phyloP scores from a whole-genome alignment of 2,888 invertebrate genomes.

The Anticlea derivata region DNA sequence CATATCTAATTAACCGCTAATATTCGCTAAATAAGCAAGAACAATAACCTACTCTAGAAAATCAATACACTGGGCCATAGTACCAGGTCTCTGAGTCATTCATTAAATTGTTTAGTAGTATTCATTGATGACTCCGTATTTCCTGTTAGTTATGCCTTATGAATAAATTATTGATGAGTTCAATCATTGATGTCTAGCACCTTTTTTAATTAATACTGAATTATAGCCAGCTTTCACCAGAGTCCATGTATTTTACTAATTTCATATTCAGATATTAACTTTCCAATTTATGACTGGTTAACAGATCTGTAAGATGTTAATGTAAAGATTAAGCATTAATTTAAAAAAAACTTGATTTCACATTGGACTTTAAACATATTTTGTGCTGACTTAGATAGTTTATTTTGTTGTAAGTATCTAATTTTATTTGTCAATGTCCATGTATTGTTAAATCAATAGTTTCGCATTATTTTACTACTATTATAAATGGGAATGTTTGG shows the following conservation, averaged over 20 bases:
- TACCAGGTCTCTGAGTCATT: conserved; percentile 8
- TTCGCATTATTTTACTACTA: too few relatives aligned
- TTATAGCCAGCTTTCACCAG: conserved; percentile 5
- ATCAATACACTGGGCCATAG: conserved; percentile 14
- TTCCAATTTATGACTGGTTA: conserved; percentile 12
- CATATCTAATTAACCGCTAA: conserved; percentile 53
- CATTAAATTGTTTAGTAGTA: conserved; percentile 11
- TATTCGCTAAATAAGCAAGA: conserved; percentile 47
- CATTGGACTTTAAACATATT: too few relatives aligned
- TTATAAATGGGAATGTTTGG: too few relatives aligned
- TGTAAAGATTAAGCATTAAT: background rate
- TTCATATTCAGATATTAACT: conserved; percentile 10
- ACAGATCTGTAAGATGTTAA: background rate
- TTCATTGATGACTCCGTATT: conserved; percentile 15
- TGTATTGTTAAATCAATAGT: too few relatives aligned
- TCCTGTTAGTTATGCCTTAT: conserved; percentile 10
- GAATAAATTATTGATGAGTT: conserved; percentile 8
- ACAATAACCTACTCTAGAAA: conserved; percentile 39
- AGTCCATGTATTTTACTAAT: background rate
- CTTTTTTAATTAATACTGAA: background rate
- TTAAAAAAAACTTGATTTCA: too few relatives aligned
- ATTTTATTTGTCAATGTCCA: too few relatives aligned
- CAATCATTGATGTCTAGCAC: background rate
- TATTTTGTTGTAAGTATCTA: too few relatives aligned
- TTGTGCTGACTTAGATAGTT: too few relatives aligned